Conservation (phyloP, 2,888 invertebrate genomes). For the Drosophila emarginata region DNA sequence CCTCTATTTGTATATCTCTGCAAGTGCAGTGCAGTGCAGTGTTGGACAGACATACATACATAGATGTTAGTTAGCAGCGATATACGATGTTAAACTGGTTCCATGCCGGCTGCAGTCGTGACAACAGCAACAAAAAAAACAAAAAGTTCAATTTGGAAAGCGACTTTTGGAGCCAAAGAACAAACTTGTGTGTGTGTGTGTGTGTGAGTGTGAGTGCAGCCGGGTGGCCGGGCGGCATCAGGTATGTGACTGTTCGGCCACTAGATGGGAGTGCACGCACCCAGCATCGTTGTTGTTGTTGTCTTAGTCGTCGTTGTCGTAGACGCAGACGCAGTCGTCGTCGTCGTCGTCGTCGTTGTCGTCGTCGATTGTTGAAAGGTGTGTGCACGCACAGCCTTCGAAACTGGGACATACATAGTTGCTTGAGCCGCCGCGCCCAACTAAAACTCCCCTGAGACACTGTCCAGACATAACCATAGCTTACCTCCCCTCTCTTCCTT, state of each 20-base stretch:
- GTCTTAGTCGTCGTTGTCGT: not conserved
- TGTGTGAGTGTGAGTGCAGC: conserved; percentile 9
- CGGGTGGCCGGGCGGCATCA: conserved; percentile 55
- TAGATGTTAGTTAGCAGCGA: not conserved
- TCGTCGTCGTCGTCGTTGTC: conserved; percentile 26
- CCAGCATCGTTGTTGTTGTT: conserved; percentile 38
- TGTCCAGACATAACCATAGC: not conserved
- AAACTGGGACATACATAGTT: conserved; percentile 66
- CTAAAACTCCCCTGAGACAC: conserved; percentile 40
- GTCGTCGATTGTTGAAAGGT: conserved; percentile 70
- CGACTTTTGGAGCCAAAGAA: conserved; percentile 42
- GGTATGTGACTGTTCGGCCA: conserved; percentile 52
- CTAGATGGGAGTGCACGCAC: conserved; percentile 59
- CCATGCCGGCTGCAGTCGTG: conserved; percentile 43
- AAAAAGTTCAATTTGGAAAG: conserved; percentile 75
- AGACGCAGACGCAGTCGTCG: not conserved
- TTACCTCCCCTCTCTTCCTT: not conserved
- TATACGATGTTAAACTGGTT: not conserved
- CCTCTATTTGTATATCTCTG: not conserved
- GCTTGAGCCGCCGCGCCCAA: conserved; percentile 37
- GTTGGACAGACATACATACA: not conserved
- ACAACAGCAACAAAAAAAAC: conserved; percentile 38
- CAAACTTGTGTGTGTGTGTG: conserved; percentile 13
- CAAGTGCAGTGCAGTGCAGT: not conserved
- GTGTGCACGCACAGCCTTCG: conserved; percentile 71